A percentile compares a stretch with the other conserved stretches of the same genome.
Evolutionary conservation across 2,113 vertebrate genomes (phyloP).

Genomic region (Panthera uncia): DNA sequence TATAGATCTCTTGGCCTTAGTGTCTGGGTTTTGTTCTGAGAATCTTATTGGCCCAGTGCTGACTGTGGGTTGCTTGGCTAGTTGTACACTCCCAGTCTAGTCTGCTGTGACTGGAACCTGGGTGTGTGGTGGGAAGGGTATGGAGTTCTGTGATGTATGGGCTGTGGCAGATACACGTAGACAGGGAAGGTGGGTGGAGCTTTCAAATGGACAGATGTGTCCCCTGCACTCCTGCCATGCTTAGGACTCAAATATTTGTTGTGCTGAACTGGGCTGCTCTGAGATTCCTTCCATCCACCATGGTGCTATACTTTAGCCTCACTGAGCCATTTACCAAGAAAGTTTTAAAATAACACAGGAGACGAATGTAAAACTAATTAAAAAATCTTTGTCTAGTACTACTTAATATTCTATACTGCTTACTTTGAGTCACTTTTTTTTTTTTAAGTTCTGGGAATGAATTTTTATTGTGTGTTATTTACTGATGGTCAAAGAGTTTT

Average conservation of each 20-base stretch:
- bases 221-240: neutral
- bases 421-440: neutral
- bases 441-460: neutral
- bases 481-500: neutral
- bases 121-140: neutral
- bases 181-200: neutral
- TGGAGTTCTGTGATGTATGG: neutral
- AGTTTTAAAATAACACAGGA: neutral
- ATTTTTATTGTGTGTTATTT: neutral
- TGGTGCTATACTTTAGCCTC: neutral
- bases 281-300: neutral
- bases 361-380: neutral
- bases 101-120: neutral
- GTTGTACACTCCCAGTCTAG: neutral
- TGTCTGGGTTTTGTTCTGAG: neutral
- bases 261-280: neutral
- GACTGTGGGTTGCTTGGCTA: neutral
- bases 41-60: neutral
- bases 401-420: neutral
- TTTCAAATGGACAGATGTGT: neutral
- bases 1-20: neutral
- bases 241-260: neutral
- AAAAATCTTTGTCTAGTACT: neutral
- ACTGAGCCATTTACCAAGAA: neutral
- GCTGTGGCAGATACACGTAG: neutral